Percentiles rank a stretch among this genome's conserved stretches.
Conservation (phyloP, 2,888 invertebrate species). For the Epinotia nisella region DNA sequence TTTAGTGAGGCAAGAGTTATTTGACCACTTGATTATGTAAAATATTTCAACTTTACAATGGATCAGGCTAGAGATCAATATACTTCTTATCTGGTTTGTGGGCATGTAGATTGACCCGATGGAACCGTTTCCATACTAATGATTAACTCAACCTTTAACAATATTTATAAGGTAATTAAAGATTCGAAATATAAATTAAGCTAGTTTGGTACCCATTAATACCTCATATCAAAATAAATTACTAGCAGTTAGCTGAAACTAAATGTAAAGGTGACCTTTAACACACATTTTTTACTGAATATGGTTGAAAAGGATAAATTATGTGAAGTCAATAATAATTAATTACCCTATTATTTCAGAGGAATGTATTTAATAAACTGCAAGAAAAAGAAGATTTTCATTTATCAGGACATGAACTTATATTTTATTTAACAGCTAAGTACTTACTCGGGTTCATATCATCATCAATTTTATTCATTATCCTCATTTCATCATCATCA, state of each 20-base stretch:
- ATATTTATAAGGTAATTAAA: not conserved
- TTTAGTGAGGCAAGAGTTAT: not conserved
- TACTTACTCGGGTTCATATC: not conserved
- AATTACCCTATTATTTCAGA: not conserved
- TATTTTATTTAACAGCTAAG: not conserved
- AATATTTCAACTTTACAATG: not conserved
- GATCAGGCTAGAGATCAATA: constrained; percentile 31
- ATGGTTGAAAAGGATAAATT: not conserved
- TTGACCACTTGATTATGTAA: not conserved
- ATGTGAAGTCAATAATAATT: not conserved
- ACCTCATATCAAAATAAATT: not conserved
- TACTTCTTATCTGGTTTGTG: constrained; percentile 32
- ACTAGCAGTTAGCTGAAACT: not conserved
- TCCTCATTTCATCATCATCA: not conserved
- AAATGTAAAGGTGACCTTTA: not conserved
- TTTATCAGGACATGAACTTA: not conserved
- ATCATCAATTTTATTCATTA: not conserved
- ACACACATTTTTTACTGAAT: not conserved
- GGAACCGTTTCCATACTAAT: constrained; percentile 22
- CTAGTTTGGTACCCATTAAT: not conserved
- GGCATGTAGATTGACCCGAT: not conserved
- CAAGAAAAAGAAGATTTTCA: not conserved
- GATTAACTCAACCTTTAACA: not conserved
- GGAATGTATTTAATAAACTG: not conserved
- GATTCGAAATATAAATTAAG: not conserved